Evolutionary conservation across 2,113 vertebrate species (phyloP), one percentile per base, ranked within the genome.

Genomic region (Gadus macrocephalus): DNA sequence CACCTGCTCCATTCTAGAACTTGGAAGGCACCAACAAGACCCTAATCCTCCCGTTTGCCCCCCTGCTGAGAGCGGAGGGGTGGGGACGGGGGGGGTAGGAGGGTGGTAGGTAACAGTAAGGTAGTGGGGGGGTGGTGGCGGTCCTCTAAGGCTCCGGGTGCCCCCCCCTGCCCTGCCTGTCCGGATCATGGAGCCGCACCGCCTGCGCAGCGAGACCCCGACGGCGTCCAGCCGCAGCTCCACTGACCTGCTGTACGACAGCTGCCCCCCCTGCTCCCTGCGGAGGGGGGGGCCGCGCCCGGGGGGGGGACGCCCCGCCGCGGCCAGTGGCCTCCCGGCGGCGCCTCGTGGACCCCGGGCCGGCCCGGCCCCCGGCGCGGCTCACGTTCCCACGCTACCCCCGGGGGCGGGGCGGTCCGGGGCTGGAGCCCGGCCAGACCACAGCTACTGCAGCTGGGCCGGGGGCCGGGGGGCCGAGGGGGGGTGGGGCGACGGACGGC

Each of bases 401-500:
- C 55, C 42, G 81, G 77, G 79, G 76, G 42, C 72, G 77, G 62
- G 83, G 89, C 79, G 62, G 27, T 27, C 78, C 82, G 87, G 83
- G 83, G 15, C 72, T 83, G 87, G 83, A 85, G 16, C 72, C 53
- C 79, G 78, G 85, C 89, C 89, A 87, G 87, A 82, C 74, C 83
- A 78, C 75, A 83, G 82, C 77, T 80, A 90, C 75, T 82, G 74
- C 78, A 92, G 90, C 87, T 93, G 91, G 68, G 81, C 71, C 68
- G 73, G 66, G 25, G 78, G 7, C 61, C 87, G 85, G 82, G 83
- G 78, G 38, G 64, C 70, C 19, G 78, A 78, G 67, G 68, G 62
- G 66, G 69, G 53, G 49, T 35, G 75, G 49, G 66, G 65, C 64
- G 71, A 70, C 53, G 81, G 85, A 55, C 81, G 55, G 60, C 64